Evolutionary conservation across 2,888 invertebrate genomes (phyloP), one percentile per base, ranked within the genome.

Genomic region (Lobophora halterata): DNA sequence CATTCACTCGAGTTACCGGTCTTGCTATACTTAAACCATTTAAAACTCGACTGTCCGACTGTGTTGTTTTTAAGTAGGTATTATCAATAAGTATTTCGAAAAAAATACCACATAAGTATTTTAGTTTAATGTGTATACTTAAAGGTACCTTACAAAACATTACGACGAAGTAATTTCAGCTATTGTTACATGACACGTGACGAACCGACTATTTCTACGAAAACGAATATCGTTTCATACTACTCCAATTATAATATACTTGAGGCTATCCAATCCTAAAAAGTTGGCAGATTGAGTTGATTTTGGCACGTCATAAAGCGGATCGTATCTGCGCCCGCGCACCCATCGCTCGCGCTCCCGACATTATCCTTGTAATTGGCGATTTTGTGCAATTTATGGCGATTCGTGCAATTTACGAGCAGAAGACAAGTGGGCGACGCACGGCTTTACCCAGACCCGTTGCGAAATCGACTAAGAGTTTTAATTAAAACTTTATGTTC

Each of bases 331-430:
- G 62, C 61, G 66, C 54, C 58, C 39, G 65, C 56, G 59, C 56
- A 49, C 51, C 55, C 53, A 58, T 58, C 49, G 45, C 29, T 29
- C 62, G 65, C 62, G 65, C 71, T 71, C 71, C 73, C 63, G 69
- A 76, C 77, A 79, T 77, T 78, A 76, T 75, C 72, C 72, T 73
- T 76, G 75, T 83, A 82, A 85, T 82, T 81, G 79, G 77, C 62
- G 81, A 85, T 82, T 83, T 83, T 73, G 76, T 73, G 75, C 79
- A 85, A 85, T 85, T 85, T 85, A 86, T 83, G 77, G 79, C 79
- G 76, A 80, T 79, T 72, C 73, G 52, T 59, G 73, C 79, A 83
- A 83, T 85, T 86, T 85, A 85, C 78, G 83, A 79, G 65, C 81
- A 79, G 79, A 79, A 76, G 81, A 82, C 83, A 83, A 77, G 79